Evolutionary conservation across 1,140 invertebrate genomes (phyloP), one percentile per base, ranked within the genome.

Genomic region (Drosophila novamexicana): DNA sequence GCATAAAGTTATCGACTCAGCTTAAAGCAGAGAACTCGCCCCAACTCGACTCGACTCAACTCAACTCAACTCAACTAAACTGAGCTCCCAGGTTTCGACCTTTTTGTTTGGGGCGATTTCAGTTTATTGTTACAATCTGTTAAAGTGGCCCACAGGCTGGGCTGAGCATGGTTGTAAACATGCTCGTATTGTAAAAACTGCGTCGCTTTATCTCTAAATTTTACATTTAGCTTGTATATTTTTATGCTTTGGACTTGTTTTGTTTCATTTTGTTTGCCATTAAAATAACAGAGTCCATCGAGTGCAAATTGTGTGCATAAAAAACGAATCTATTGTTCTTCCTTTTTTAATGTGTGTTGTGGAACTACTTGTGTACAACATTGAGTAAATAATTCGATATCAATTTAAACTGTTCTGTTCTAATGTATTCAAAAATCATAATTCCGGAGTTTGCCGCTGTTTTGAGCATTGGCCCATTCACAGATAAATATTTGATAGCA

Each of bases 1-100:
- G 79, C 76, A 88, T 86, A 86, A 86, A 88, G 83, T 86, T 86
- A 88, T 86, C 83, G 79, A 79, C 83, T 86, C 83, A 86, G 77
- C 79, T 83, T 82, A 83, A 85, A 79, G 62, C 65, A 82, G 83
- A 86, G 83, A 82, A 78, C 75, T 69, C 72, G 71, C 65, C 67
- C 71, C 66, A 67, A 62, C 14, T 14, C 14, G 14, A 14, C 54
- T 65, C 39, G 67, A 61, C 52, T 39, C 32, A 12, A 34, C 54
- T 36, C 14, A 44, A 58, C n/a, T 14, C 12, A 40, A 22, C 29
- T 10, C 3, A 49, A 18, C 47, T 29, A 10, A 10, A 49, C n/a
- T 59, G 32, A n/a, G 58, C 5, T 36, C 32, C 47, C 53, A 12
- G 53, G 32, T 18, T 39, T 40, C 44, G 42, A 61, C 44, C 45